phyloP scores from a whole-genome alignment of 2,113 vertebrate species.

The Saguinus imperator region DNA sequence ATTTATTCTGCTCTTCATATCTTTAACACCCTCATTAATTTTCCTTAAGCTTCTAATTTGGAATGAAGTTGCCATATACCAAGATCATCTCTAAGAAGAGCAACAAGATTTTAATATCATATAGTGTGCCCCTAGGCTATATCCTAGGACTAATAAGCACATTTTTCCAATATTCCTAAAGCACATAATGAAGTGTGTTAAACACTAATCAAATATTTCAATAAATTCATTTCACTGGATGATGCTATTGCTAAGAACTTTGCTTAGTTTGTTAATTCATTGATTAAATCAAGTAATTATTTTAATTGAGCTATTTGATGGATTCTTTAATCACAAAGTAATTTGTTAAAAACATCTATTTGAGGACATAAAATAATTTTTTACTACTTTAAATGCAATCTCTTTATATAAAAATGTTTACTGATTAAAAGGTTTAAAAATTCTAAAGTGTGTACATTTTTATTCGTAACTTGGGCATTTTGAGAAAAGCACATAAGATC shows the following conservation, averaged over 20 bases:
- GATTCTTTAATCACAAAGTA: constrained; percentile 23
- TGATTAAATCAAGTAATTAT: constrained; percentile 70
- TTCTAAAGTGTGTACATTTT: neutral
- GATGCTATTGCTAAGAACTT: constrained; percentile 21
- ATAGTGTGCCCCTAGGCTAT: constrained; percentile 45
- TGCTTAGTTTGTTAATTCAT: constrained; percentile 60
- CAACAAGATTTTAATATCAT: constrained; percentile 54
- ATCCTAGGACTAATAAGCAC: constrained; percentile 61
- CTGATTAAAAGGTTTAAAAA: neutral
- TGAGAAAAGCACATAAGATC: neutral
- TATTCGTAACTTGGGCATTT: neutral
- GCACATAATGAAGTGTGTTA: constrained; percentile 66
- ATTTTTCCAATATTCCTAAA: constrained; percentile 67
- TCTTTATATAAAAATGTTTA: neutral
- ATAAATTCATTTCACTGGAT: constrained; percentile 63
- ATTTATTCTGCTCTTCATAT: constrained; percentile 64
- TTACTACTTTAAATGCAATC: neutral
- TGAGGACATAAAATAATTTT: neutral
- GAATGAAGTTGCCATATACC: neutral
- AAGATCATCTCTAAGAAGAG: constrained; percentile 56
- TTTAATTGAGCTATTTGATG: constrained; percentile 59
- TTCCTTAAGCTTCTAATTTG: constrained; percentile 68
- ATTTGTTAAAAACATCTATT: constrained; percentile 26
- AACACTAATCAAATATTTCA: constrained; percentile 78
- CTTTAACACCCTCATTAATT: constrained; percentile 77